Base-by-base conservation (phyloP, 2,888 invertebrate species). In the Seladonia tumulorum region DNA sequence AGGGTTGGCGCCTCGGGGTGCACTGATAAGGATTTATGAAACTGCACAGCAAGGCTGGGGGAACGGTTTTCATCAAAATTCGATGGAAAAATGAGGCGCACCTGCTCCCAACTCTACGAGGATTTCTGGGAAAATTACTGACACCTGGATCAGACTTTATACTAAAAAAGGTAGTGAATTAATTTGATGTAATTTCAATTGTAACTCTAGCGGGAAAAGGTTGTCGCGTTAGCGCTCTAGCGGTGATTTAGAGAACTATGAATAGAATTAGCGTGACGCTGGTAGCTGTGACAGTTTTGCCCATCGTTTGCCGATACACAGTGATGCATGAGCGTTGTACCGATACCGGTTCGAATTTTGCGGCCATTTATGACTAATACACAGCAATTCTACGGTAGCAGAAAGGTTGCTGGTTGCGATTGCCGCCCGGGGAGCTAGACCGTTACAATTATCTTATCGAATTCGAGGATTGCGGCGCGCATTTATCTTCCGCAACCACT, bases 401-500 rank as follows among this genome's bases (percentile, higher is more conserved):
- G 42, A 47, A 75, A 70, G 78, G 57, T 29, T 29, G 22, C 14
- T n/a, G 35, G 39, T n/a, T 71, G 53, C 35, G 53, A 77, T 77
- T 45, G 72, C 35, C 47, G 57, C 16, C 29, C 4, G 42, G 76
- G 47, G 75, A 74, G 60, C 39, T 73, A 57, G 71, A 76, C 79
- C 66, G 76, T 83, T 76, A 35, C 76, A 42, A 82, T 83, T 87
- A 87, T 87, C 88, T 89, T 89, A 90, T 90, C 90, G 78, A n/a
- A 57, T 75, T 60, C 60, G 35, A 70, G 80, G 81, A 90, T 90
- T 90, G 79, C 74, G 49, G 57, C 53, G 78, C 72, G 81, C 90
- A 87, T 90, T 90, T 90, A 90, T 90, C 90, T 88, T 81, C 49
- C 72, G 22, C 83, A 75, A 53, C 80, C 89, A 87, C 89, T 90